Evolutionary conservation across 2,113 vertebrate genomes (phyloP), one percentile per base, ranked within the genome.

Genomic region (Phylloscopus trochilus): DNA sequence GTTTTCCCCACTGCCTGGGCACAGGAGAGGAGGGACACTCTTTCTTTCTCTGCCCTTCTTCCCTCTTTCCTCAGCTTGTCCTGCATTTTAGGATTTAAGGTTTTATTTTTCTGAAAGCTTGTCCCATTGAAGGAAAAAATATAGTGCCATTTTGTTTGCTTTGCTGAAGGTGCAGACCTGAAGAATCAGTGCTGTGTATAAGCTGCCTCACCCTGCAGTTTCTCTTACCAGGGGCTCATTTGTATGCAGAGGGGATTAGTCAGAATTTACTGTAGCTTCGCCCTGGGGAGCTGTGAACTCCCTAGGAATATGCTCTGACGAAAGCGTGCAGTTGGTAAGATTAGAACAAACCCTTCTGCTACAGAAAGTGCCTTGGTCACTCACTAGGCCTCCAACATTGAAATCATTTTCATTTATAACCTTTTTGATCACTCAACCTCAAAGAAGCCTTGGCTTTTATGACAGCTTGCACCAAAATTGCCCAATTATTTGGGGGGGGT

Each of bases 241-340:
- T 98, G 98, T 98, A 98, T 98, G 98, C 99, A 98, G 98, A 98
- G 97, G 98, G 98, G 98, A 99, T 99, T 99, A 99, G 98, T 98
- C 96, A 97, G 98, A 99, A 99, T 99, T 98, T 98, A 98, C 98
- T 98, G 96, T 98, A 98, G 98, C 98, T 98, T 98, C 97, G 75
- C 98, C 97, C 97, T 98, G 97, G 98, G 98, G 98, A 98, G 97
- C 97, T 97, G 98, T 98, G 98, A 92, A 94, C 96, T 97, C 98
- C 98, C 98, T 97, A 98, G 98, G 98, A 98, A 98, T 97, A 97
- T 97, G 96, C 98, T 98, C 97, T 96, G 97, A 97, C 90, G 98
- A 98, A 97, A 80, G 98, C 95, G 95, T 98, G 98, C 98, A 98
- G 98, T 98, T 97, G 97, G 97, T 96, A 98, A 98, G 98, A 98